Percentiles rank a stretch among this genome's conserved stretches.
Conservation (phyloP, 2,888 invertebrate genomes). For the Heliconius aoede region DNA sequence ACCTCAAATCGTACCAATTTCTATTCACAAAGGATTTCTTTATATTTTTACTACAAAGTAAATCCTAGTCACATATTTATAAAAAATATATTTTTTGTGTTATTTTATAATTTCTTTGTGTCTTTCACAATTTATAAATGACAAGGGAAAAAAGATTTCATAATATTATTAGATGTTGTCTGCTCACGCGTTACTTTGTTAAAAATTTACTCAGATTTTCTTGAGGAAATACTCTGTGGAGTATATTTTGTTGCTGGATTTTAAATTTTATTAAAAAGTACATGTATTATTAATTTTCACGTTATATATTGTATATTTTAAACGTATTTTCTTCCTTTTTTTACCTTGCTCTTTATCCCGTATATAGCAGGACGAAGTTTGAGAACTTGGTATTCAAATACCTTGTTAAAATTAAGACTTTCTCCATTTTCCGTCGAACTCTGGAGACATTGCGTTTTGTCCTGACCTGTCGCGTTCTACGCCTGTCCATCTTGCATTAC, state of each 20-base stretch:
- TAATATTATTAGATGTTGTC: slow-evolving; percentile 24
- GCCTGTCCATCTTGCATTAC: no score
- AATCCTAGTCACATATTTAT: not conserved
- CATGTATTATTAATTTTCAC: not conserved
- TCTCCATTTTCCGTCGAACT: no score
- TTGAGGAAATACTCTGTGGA: slow-evolving; percentile 7
- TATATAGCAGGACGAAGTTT: no score
- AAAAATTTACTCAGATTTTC: slow-evolving; percentile 16
- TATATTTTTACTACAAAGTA: not conserved
- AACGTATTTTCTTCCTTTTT: no score
- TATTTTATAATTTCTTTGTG: not conserved
- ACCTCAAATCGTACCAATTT: not conserved
- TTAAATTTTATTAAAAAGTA: slow-evolving; percentile 3
- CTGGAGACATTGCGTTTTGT: no score
- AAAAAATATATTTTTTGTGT: not conserved
- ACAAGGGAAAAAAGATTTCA: slow-evolving; percentile 16
- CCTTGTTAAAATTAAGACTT: no score
- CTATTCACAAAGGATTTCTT: not conserved
- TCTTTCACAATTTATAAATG: slow-evolving; percentile 23
- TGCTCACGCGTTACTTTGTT: slow-evolving; percentile 10
- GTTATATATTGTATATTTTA: not conserved
- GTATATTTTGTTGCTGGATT: slow-evolving; percentile 3
- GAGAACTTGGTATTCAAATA: no score
- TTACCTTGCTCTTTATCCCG: no score
- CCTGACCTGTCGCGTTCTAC: no score